These are phyloP conservation scores for Psilanteris sp. DNA, from an alignment of 1,140 invertebrate species.

Conservation along the genomic window DNA sequence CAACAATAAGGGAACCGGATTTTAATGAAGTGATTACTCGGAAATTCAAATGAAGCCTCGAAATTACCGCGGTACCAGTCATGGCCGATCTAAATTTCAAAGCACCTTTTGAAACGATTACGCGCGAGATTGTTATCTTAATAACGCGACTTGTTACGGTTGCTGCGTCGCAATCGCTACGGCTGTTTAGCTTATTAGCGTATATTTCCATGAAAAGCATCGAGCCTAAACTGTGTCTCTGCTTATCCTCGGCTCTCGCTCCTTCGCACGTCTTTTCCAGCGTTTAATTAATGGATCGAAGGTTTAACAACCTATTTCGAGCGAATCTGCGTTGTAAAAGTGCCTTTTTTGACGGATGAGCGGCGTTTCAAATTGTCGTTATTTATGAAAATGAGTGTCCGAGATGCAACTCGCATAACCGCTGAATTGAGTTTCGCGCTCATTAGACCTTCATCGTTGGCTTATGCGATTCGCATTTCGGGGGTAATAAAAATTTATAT, in stretches of 20 bases:
- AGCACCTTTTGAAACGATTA: constrained; percentile 58
- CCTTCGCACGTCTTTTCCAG: constrained; percentile 5
- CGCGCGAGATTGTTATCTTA: constrained; percentile 58
- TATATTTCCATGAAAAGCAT: constrained; percentile 54
- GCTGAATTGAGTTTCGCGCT: constrained; percentile 23
- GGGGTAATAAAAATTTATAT: constrained; percentile 57
- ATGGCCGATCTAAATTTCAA: constrained; percentile 58
- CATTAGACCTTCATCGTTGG: constrained; percentile 31
- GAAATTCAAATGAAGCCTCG: constrained; percentile 58
- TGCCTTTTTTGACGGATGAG: constrained; percentile 43
- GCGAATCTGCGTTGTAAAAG: constrained; percentile 14
- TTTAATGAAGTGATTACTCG: constrained; percentile 61
- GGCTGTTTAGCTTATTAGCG: constrained; percentile 56
- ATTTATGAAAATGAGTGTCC: constrained; percentile 78
- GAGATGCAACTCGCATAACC: constrained; percentile 23
- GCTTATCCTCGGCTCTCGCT: background rate
- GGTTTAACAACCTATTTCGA: constrained; percentile 56
- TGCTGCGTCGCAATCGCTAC: constrained; percentile 32
- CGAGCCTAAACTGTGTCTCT: constrained; percentile 33
- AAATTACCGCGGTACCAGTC: constrained; percentile 42
- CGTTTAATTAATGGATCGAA: constrained; percentile 58
- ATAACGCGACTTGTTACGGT: constrained; percentile 61
- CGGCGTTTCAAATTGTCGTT: constrained; percentile 74
- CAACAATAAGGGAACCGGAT: constrained; percentile 52
- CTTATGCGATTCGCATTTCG: constrained; percentile 25